Conservation (phyloP, 2,113 vertebrate genomes). For the Toxotes chatareus region DNA sequence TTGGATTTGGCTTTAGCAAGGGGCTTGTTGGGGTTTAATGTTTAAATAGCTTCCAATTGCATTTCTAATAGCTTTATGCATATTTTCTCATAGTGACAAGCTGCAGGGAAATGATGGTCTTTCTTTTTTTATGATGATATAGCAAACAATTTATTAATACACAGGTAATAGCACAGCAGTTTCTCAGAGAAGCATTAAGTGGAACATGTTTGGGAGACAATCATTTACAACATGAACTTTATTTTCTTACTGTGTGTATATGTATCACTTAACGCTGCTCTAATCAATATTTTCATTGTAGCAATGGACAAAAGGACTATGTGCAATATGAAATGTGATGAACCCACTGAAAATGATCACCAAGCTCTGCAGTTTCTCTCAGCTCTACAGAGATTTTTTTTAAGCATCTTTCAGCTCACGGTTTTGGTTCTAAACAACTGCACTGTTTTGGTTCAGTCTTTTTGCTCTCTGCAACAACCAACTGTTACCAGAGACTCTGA, state of each 20-base stretch:
- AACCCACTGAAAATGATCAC: too few relatives aligned
- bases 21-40: slow-evolving; percentile 42
- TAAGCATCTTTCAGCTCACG: neutral
- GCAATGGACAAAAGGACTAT: neutral
- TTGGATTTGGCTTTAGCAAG: slow-evolving; percentile 65
- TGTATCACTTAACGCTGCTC: neutral
- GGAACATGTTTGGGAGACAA: neutral
- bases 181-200: neutral
- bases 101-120: neutral
- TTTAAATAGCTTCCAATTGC: slow-evolving; percentile 53
- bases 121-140: slow-evolving; percentile 16
- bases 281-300: neutral
- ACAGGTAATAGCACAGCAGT: neutral
- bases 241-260: neutral
- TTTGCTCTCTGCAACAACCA: neutral
- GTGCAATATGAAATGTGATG: neutral
- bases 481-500: too few relatives aligned
- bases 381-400: neutral
- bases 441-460: neutral
- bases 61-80: slow-evolving; percentile 50
- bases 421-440: neutral
- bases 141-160: neutral
- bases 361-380: neutral
- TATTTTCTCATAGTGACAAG: slow-evolving; percentile 25
- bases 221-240: neutral